Percentiles rank a stretch among this genome's conserved stretches.
These are phyloP conservation scores for Sphaerolaimus hirsutus DNA, from an alignment of 2,888 invertebrate genomes.

Conservation along the genomic window DNA sequence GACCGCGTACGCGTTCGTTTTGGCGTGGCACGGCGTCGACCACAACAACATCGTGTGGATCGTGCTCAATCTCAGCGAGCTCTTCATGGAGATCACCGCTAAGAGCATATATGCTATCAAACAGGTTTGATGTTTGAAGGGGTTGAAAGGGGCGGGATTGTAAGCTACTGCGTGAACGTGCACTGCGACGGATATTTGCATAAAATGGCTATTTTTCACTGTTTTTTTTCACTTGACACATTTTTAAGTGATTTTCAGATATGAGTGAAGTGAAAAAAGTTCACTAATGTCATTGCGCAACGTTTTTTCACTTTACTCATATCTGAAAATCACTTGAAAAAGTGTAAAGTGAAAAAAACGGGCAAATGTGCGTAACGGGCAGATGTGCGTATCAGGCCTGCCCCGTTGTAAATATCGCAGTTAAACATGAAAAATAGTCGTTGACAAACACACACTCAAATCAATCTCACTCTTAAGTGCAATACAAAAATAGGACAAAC, in stretches of 20 bases:
- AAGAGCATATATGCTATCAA: constrained; percentile 18
- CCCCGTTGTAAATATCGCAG: too few species aligned
- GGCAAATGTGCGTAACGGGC: too few species aligned
- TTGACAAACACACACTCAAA: not conserved
- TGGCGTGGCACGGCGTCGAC: constrained; percentile 30
- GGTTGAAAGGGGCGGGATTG: not conserved
- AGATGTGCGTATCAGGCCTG: too few species aligned
- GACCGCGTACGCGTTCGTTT: constrained; percentile 28
- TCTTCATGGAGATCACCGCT: constrained; percentile 23
- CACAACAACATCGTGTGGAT: constrained; percentile 28
- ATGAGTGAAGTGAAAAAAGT: not conserved
- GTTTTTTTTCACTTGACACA: too few species aligned
- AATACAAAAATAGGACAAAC: too few species aligned
- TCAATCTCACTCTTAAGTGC: too few species aligned
- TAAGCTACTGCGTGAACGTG: not conserved
- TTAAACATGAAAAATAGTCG: not conserved
- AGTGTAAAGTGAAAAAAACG: too few species aligned
- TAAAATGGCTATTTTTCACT: too few species aligned
- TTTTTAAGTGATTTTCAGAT: not conserved
- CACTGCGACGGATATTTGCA: too few species aligned
- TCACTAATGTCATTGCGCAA: too few species aligned
- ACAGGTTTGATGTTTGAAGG: not conserved
- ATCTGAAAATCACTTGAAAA: too few species aligned
- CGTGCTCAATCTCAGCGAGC: constrained; percentile 27
- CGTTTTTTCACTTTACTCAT: too few species aligned